A percentile compares a stretch with the other conserved stretches of the same genome.
These are phyloP conservation scores for Tachina lurida DNA, from an alignment of 2,888 invertebrate genomes.

Conservation along the genomic window DNA sequence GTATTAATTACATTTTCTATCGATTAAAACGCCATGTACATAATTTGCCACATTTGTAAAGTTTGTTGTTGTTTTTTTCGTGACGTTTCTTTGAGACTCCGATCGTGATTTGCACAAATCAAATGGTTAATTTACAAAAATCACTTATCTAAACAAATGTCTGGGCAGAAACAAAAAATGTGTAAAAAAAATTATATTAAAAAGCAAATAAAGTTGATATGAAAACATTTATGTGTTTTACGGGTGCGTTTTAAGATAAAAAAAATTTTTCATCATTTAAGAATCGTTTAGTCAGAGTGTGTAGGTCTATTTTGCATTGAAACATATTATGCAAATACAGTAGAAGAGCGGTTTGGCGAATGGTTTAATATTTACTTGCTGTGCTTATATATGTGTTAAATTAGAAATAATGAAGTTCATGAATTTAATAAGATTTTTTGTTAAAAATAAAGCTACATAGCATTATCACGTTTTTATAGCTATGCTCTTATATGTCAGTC, in stretches of 20 bases:
- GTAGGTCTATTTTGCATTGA: conserved; percentile 9
- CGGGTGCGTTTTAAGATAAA: conserved; percentile 61
- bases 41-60: conserved; percentile 39
- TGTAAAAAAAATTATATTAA: conserved; percentile 7
- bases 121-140: conserved; percentile 46
- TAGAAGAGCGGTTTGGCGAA: background rate
- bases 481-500: no score
- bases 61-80: conserved; percentile 17
- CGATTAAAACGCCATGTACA: conserved; percentile 53
- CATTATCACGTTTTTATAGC: no score
- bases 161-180: conserved; percentile 37
- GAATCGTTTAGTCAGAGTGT: conserved; percentile 1
- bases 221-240: conserved; percentile 50
- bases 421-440: no score
- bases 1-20: conserved; percentile 37
- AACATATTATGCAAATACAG: conserved; percentile 11
- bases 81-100: conserved; percentile 26
- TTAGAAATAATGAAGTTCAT: no score
- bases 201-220: conserved; percentile 42
- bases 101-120: conserved; percentile 59
- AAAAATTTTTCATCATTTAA: conserved; percentile 13
- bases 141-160: conserved; percentile 46
- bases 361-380: background rate
- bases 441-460: no score
- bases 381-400: no score